phyloP scores from a whole-genome alignment of 2,113 vertebrate species.

The Eudyptes chrysolophus region DNA sequence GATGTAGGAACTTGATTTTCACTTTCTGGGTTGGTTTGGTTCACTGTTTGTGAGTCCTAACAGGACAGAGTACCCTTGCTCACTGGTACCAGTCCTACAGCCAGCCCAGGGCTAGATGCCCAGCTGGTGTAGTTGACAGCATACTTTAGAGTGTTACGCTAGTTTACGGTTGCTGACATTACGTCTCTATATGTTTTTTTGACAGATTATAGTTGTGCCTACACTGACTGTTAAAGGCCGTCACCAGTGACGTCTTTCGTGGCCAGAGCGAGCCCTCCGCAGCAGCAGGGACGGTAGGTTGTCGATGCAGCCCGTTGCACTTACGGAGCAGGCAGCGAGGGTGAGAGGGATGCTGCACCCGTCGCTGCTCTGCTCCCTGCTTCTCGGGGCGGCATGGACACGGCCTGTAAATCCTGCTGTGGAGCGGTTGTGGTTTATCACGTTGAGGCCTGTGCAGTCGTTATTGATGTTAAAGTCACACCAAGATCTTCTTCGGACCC shows the following conservation, averaged over 20 bases:
- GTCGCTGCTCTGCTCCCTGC: background rate
- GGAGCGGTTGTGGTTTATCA: background rate
- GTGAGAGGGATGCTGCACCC: background rate
- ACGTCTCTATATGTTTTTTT: background rate
- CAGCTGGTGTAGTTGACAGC: background rate
- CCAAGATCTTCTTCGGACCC: background rate
- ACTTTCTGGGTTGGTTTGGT: background rate
- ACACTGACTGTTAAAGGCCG: background rate
- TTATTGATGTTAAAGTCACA: background rate
- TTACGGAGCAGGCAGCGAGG: background rate
- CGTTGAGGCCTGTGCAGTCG: background rate
- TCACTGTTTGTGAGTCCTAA: background rate
- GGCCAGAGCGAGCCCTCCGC: background rate
- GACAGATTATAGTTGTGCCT: background rate
- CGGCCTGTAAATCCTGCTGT: background rate
- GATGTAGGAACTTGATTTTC: background rate
- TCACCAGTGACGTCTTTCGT: background rate
- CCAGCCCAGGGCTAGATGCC: background rate
- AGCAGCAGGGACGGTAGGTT: background rate
- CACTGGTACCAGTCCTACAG: background rate
- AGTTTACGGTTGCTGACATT: background rate
- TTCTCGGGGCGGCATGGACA: accelerated
- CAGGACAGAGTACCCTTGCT: background rate
- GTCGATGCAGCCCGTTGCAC: background rate
- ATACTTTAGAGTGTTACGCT: background rate